Evolutionary conservation across 2,113 vertebrate genomes (phyloP), one percentile per base, ranked within the genome.

Genomic region (Loxodonta africana): DNA sequence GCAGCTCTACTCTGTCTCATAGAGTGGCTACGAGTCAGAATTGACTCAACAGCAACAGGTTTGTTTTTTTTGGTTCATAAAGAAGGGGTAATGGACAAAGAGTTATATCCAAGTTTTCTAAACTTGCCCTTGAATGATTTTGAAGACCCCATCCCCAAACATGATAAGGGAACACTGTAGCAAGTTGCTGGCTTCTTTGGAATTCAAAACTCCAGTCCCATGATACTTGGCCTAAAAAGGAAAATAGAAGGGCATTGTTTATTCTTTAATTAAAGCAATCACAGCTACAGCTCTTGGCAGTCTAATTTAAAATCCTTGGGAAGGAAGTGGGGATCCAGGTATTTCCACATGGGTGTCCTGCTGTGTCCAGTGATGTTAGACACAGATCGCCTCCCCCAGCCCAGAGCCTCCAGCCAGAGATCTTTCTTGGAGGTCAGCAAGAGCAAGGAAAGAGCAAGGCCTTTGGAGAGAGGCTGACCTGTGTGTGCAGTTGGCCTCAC

Each of bases 261-360:
- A 63, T 81, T 80, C 44, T 94, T 94, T 91, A 86, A 83, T 93
- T 91, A 93, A 86, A 84, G 46, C 37, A 7, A 41, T 69, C 84
- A 82, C n/a, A 53, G 77, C 11, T 15, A 20, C 28, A 91, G 51
- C 87, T 81, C 44, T 53, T 73, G 88, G 20, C 80, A 21, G 57
- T 63, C 41, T 77, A n/a, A 76, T 83, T 84, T 26, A 57, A 84
- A 23, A 6, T 74, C 41, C 41, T 77, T 18, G 51, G 25, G 28
- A 41, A n/a, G 18, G 4, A 83, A 74, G 17, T 46, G 23, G 51
- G 69, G 11, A 14, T 30, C n/a, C 30, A 12, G 8, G 73, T 25
- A 2, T 20, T 25, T 67, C 28, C 30, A 4, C 20, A 78, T 67
- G 67, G 93, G 28, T 41, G 5, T 4, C 26, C 46, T 4, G 12